Percentiles rank a stretch among this genome's conserved stretches.
phyloP scores from a whole-genome alignment of 2,113 vertebrate genomes.

The Empidonax alnorum region DNA sequence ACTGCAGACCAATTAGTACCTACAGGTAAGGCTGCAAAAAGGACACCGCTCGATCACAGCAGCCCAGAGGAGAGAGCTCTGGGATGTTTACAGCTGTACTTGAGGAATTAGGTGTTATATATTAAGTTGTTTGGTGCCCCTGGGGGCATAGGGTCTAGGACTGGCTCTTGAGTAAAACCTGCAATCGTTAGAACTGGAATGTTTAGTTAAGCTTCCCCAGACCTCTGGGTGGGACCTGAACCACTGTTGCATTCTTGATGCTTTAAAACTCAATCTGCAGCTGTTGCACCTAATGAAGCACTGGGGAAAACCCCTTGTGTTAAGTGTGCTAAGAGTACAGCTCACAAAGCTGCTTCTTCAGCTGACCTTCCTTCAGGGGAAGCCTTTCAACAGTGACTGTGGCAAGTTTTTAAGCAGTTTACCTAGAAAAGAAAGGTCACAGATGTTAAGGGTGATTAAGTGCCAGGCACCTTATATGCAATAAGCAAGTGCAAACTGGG shows the following conservation, averaged over 20 bases:
- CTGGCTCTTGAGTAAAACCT: not conserved
- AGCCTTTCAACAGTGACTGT: not conserved
- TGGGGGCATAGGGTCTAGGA: not conserved
- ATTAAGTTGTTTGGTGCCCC: not conserved
- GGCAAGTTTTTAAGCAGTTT: not conserved
- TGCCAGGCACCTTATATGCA: not conserved
- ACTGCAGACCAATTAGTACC: not conserved
- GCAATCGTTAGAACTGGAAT: not conserved
- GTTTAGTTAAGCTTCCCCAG: not conserved
- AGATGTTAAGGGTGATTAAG: not conserved
- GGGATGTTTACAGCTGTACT: not conserved
- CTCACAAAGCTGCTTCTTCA: not conserved
- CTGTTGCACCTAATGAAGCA: not conserved
- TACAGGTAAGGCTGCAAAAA: not conserved
- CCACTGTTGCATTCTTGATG: not conserved
- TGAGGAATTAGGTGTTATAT: not conserved
- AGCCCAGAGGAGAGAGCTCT: not conserved
- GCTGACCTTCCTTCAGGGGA: not conserved
- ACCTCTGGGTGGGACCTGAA: not conserved
- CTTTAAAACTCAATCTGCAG: not conserved
- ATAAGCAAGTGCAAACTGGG: not conserved
- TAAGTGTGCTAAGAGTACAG: not conserved
- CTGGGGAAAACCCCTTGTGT: not conserved
- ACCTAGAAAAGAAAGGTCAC: not conserved
- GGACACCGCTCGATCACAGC: not conserved